Evolutionary conservation across 2,797 vertebrate species (phyloP).

Genomic region (Adrianichthys oophorus): DNA sequence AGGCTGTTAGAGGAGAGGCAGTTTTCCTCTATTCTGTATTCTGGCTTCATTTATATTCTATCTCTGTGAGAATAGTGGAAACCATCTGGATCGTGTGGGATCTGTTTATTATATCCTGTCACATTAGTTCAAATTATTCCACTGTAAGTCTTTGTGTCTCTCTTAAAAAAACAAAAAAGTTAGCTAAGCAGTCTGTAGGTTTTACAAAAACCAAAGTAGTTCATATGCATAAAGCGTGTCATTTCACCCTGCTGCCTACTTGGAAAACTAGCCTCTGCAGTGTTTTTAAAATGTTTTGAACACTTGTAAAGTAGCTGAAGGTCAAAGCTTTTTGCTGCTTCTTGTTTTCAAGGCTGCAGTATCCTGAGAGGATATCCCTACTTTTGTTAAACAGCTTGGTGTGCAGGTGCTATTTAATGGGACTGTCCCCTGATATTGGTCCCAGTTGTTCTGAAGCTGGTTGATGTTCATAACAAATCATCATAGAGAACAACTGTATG

Average conservation of each 20-base stretch:
- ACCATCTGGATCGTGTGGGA: slow-evolving; percentile 62
- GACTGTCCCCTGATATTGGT: slow-evolving; percentile 33
- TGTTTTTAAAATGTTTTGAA: slow-evolving; percentile 14
- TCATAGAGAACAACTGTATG: not conserved
- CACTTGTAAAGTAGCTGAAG: slow-evolving; percentile 34
- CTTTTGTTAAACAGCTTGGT: slow-evolving; percentile 47
- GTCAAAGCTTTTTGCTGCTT: slow-evolving; percentile 49
- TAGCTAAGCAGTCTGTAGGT: slow-evolving; percentile 4
- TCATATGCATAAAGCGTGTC: too few species aligned
- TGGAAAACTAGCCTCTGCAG: too few species aligned
- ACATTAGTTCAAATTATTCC: slow-evolving; percentile 26
- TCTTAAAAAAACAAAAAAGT: slow-evolving; percentile 11
- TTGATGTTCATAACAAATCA: slow-evolving; percentile 3
- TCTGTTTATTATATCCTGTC: slow-evolving; percentile 59
- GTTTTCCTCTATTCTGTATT: slow-evolving; percentile 56
- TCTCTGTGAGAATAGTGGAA: slow-evolving; percentile 65
- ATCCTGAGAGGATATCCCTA: slow-evolving; percentile 63
- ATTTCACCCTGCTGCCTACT: too few species aligned
- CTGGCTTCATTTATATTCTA: slow-evolving; percentile 38
- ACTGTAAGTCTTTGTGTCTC: slow-evolving; percentile 41
- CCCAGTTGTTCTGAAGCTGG: slow-evolving; percentile 29
- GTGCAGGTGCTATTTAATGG: slow-evolving; percentile 55
- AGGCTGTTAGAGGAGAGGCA: slow-evolving; percentile 43
- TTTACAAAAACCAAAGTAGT: too few species aligned
- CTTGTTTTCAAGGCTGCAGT: slow-evolving; percentile 39